phyloP scores from a whole-genome alignment of 35 echinoderm and acorn worm species.

The Chiridota heheva region DNA sequence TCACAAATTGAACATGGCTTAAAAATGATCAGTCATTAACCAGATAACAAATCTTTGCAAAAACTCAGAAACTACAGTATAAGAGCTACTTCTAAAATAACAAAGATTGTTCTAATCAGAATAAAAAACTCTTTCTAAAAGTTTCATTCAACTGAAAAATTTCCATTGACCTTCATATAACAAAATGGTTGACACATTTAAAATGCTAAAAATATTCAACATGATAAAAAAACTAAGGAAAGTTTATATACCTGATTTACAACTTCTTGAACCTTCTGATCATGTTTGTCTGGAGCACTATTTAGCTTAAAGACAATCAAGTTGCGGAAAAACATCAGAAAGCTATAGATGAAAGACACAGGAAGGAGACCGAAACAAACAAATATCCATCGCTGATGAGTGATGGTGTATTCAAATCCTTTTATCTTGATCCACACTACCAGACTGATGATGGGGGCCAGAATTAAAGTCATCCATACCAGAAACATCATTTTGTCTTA shows the following conservation, averaged over 20 bases:
- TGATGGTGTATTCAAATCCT: conserved; percentile 75
- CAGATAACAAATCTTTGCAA: no score
- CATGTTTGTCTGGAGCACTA: conserved; percentile 75
- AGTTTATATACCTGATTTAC: conserved; percentile 52
- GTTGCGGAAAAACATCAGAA: conserved; percentile 49
- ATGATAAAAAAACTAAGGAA: neutral
- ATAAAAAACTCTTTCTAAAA: neutral
- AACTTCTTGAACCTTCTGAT: conserved; percentile 59
- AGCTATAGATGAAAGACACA: conserved; percentile 69
- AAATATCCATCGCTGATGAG: conserved; percentile 88
- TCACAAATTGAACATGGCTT: no score
- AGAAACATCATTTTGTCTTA: no score
- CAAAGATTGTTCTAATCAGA: no score
- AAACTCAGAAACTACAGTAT: no score
- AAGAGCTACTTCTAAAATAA: neutral
- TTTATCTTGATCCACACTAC: no score
- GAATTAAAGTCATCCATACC: no score
- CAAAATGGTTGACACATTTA: neutral
- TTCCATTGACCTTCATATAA: neutral
- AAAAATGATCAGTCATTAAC: no score
- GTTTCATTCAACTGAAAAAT: neutral
- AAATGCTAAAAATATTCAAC: neutral
- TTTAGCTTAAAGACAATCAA: conserved; percentile 78
- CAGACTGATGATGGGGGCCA: no score
- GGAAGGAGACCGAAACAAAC: conserved; percentile 81